Conservation (phyloP, 2,113 vertebrate genomes). For the Nansenia antarctica region DNA sequence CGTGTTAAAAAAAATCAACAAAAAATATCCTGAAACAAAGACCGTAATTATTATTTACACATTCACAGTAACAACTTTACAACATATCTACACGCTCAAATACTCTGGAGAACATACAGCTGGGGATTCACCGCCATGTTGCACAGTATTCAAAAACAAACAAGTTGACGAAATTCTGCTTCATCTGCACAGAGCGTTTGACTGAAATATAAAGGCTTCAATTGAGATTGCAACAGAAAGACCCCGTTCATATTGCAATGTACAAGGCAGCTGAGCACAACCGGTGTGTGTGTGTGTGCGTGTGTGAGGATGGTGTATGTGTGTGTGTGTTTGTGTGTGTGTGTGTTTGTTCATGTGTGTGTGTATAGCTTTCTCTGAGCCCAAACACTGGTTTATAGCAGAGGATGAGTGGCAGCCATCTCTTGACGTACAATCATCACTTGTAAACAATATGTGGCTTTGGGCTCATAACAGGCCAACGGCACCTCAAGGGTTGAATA, state of each 20-base stretch:
- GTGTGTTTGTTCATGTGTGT: constrained; percentile 54
- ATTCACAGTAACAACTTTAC: constrained; percentile 99
- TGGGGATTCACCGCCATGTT: constrained; percentile 83
- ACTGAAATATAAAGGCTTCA: constrained; percentile 90
- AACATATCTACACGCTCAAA: constrained; percentile 98
- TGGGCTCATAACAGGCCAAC: constrained; percentile 66
- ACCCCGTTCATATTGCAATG: constrained; percentile 84
- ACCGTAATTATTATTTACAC: constrained; percentile 98
- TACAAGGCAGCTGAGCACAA: constrained; percentile 91
- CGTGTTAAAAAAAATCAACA: constrained; percentile 90
- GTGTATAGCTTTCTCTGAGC: constrained; percentile 36
- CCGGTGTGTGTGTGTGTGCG: not conserved
- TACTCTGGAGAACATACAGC: constrained; percentile 89
- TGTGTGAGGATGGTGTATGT: not conserved
- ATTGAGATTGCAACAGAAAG: constrained; percentile 86
- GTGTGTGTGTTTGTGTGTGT: constrained; percentile 42
- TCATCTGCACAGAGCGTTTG: constrained; percentile 85
- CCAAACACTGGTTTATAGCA: constrained; percentile 57
- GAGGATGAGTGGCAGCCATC: constrained; percentile 55
- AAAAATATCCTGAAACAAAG: constrained; percentile 79
- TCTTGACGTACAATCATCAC: constrained; percentile 76
- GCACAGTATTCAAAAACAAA: constrained; percentile 89
- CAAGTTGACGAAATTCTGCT: constrained; percentile 81
- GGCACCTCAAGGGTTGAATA: constrained; percentile 45
- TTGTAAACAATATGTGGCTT: constrained; percentile 78